These are phyloP conservation scores for Lasioglossum zephyrum DNA, from an alignment of 2,888 invertebrate genomes.

Conservation along the genomic window DNA sequence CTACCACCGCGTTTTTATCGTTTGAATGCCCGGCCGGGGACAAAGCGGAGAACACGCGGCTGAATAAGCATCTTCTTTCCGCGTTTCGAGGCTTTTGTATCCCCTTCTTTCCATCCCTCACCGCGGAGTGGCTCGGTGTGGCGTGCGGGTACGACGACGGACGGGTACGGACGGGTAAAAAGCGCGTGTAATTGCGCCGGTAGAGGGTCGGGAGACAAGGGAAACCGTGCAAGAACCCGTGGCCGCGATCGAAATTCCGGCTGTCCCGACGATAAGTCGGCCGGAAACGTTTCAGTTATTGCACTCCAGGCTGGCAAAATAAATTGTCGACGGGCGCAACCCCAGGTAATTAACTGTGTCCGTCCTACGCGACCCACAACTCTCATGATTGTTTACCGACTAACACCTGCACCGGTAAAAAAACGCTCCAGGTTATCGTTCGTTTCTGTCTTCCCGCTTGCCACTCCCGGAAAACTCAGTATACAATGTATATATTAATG, in stretches of 20 bases:
- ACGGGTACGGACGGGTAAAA: not conserved
- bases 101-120: not conserved
- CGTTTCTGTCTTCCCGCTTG: not conserved
- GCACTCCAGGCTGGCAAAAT: slow-evolving; percentile 54
- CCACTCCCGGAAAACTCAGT: not conserved
- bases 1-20: slow-evolving; percentile 3
- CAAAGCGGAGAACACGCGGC: slow-evolving; percentile 40
- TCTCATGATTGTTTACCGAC: slow-evolving; percentile 1
- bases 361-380: not conserved
- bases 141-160: not conserved
- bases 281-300: slow-evolving; percentile 52
- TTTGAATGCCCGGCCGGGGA: slow-evolving; percentile 3
- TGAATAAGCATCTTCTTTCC: slow-evolving; percentile 52
- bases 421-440: not conserved
- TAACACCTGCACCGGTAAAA: not conserved
- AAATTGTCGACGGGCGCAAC: slow-evolving; percentile 38
- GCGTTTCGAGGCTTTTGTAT: slow-evolving; percentile 5
- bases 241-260: slow-evolving; percentile 31
- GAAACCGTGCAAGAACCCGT: slow-evolving; percentile 21
- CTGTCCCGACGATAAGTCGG: slow-evolving; percentile 29
- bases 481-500: not conserved
- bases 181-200: slow-evolving; percentile 19
- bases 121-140: not conserved
- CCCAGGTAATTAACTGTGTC: not conserved
- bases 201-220: not conserved